Base-by-base conservation (phyloP, 2,888 invertebrate genomes). In the Pandemis heparana region DNA sequence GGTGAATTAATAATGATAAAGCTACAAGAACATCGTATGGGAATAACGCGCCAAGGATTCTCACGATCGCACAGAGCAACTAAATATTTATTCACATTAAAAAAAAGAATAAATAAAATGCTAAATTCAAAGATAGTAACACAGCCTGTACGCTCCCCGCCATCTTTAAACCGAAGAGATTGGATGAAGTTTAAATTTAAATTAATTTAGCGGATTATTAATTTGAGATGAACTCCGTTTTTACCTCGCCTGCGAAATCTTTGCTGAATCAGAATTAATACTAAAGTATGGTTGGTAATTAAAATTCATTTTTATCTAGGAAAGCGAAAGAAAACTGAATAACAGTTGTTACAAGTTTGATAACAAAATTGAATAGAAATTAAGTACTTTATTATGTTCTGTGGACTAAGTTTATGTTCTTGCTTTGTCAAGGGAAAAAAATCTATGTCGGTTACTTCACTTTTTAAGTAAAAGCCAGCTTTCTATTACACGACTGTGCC, bases 181-280 rank as follows among this genome's bases (percentile, higher is more conserved):
- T 88, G 85, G 82, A 83, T 83, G 87, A 91, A 92, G 86, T 92
- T 90, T 81, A 81, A 85, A 89, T 90, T 89, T 85, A 89, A 91
- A 90, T 93, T 90, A 90, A 93, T 94, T 92, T 90, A 85, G 86
- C 86, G 90, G 90, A 90, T 92, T 92, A 92, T 92, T 93, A 92
- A 92, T 91, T 91, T 90, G 90, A 89, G 90, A 91, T 89, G 89
- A 90, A 90, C 88, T 88, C 83, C 79, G 82, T 81, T 85, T 83
- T 85, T 82, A 80, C 79, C 81, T 80, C 79, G 79, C 84, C 79
- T 80, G 80, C 80, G 77, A 79, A 79, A 82, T 85, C 81, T 81
- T 75, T 77, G 78, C 79, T 74, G 75, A 76, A 68, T 78, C 77
- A 79, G 64, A 78, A 68, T 59, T 68, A 63, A 56, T 64, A 73